These are phyloP conservation scores for Strigamia maritima DNA, from an alignment of 2,888 invertebrate genomes.

Conservation along the genomic window DNA sequence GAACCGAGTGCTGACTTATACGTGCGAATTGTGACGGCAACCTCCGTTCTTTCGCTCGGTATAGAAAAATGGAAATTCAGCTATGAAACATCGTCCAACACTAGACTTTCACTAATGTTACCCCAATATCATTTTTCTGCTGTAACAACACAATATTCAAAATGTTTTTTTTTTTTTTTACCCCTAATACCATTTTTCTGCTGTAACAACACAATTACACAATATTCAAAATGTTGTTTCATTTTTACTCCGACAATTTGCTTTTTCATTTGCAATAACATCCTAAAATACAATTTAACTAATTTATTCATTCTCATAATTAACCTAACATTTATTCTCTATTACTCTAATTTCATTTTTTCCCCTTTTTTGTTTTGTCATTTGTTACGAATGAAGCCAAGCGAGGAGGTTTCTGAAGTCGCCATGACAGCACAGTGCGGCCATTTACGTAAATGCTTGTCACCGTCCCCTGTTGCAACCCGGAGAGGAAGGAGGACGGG, in stretches of 20 bases:
- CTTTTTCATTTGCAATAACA: no score
- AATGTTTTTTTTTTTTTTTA: no score
- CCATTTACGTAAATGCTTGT: slow-evolving; percentile 32
- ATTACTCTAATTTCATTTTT: not conserved
- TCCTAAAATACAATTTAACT: no score
- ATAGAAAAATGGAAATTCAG: not conserved
- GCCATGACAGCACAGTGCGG: slow-evolving; percentile 25
- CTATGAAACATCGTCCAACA: not conserved
- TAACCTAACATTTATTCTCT: not conserved
- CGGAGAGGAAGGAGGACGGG: slow-evolving; percentile 30
- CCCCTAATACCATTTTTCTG: no score
- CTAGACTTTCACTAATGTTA: not conserved
- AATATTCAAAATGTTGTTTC: no score
- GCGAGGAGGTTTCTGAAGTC: not conserved
- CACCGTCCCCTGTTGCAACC: slow-evolving; percentile 25
- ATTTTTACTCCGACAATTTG: no score
- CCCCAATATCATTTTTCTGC: no score
- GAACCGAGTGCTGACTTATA: not conserved
- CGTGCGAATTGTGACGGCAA: slow-evolving; percentile 9
- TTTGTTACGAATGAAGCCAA: slow-evolving; percentile 17
- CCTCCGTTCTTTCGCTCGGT: not conserved
- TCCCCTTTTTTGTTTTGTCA: not conserved
- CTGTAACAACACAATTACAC: no score
- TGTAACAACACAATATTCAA: no score
- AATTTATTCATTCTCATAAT: not conserved